These are phyloP conservation scores for Piprites chloris DNA, from an alignment of 2,113 vertebrate species.

Conservation along the genomic window DNA sequence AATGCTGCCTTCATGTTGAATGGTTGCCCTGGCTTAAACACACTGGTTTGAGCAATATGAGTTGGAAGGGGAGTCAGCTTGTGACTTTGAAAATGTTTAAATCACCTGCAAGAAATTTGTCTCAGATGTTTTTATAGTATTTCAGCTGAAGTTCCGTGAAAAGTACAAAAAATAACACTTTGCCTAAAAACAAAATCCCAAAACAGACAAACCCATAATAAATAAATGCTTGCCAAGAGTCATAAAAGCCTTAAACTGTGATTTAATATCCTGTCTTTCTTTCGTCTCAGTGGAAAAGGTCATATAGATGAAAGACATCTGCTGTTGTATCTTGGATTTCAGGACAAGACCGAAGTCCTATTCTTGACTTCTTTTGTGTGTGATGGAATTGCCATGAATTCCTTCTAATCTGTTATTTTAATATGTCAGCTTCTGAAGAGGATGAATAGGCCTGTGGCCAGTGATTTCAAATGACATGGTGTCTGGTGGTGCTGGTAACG, in stretches of 20 bases:
- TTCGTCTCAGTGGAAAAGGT: constrained; percentile 55
- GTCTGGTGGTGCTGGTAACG: not conserved
- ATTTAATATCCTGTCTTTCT: constrained; percentile 63
- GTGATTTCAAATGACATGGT: not conserved
- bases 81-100: constrained; percentile 7
- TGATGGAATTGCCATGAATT: not conserved
- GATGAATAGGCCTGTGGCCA: not conserved
- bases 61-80: not conserved
- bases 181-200: constrained; percentile 32
- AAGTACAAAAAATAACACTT: constrained; percentile 54
- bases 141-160: constrained; percentile 29
- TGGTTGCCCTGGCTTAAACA: not conserved
- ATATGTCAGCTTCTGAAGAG: not conserved
- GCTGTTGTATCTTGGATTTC: constrained; percentile 33
- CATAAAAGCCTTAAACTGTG: constrained; percentile 45
- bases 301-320: constrained; percentile 58
- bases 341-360: not conserved
- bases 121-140: not conserved
- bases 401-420: not conserved
- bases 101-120: not conserved
- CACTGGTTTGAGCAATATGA: not conserved
- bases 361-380: not conserved
- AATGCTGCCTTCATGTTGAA: not conserved
- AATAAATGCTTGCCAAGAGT: constrained; percentile 48
- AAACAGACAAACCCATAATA: constrained; percentile 47